Evolutionary conservation across 2,888 invertebrate species (phyloP).

Genomic region (Vannuccia rotundouncinata): DNA sequence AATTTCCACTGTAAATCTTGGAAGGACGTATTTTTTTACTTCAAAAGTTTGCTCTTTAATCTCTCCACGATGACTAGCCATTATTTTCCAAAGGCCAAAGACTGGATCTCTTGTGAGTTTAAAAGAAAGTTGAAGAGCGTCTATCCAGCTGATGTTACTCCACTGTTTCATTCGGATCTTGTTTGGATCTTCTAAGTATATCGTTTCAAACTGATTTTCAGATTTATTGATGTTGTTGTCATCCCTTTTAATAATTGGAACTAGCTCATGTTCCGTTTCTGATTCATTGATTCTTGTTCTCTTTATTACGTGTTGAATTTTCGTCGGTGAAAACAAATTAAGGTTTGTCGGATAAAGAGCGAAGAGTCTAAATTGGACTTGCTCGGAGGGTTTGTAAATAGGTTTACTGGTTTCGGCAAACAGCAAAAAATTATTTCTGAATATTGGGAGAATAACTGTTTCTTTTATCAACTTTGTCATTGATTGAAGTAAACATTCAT

Average conservation of each 20-base stretch:
- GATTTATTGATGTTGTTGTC: not conserved
- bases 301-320: not conserved
- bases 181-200: conserved; percentile 21
- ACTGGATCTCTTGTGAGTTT: conserved; percentile 26
- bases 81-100: conserved; percentile 33
- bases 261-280: not conserved
- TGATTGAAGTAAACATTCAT: not conserved
- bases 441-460: not conserved
- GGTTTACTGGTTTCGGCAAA: not conserved
- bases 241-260: not conserved
- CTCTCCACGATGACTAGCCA: not conserved
- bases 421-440: not conserved
- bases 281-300: not conserved
- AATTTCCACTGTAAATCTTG: conserved; percentile 31
- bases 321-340: not conserved
- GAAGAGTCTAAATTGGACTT: not conserved
- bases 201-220: not conserved
- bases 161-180: conserved; percentile 19
- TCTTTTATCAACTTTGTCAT: not conserved
- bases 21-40: conserved; percentile 34
- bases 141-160: conserved; percentile 38
- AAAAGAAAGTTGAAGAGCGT: conserved; percentile 31
- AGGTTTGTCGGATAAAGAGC: not conserved
- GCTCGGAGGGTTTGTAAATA: not conserved
- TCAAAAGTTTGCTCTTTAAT: conserved; percentile 8